Conservation (phyloP, 2,888 invertebrate species). For the Trissolcus brochymenae region DNA sequence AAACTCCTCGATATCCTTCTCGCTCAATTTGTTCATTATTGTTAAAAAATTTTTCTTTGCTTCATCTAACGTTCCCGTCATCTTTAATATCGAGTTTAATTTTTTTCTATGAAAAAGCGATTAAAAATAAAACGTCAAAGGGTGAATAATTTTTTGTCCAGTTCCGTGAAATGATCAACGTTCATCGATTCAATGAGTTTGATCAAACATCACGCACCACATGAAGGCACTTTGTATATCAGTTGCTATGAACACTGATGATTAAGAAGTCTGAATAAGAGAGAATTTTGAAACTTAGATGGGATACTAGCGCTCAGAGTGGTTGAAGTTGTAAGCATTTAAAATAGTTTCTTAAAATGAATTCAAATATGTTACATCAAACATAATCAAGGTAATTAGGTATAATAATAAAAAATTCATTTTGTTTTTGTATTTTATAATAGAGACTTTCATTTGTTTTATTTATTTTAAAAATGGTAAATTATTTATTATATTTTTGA, state of each 20-base stretch:
- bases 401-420: too few species aligned
- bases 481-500: too few species aligned
- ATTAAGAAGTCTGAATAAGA: neutral
- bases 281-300: too few species aligned
- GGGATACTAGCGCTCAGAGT: too few species aligned
- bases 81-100: neutral
- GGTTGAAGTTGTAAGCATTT: too few species aligned
- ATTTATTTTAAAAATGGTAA: too few species aligned
- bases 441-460: too few species aligned
- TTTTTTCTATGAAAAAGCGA: too few species aligned
- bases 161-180: neutral
- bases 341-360: too few species aligned
- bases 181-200: neutral
- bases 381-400: too few species aligned
- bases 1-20: slow-evolving; percentile 19
- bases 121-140: neutral
- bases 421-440: too few species aligned
- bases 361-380: too few species aligned
- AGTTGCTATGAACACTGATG: neutral
- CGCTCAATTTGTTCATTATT: slow-evolving; percentile 12
- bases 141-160: neutral
- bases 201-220: slow-evolving; percentile 1
- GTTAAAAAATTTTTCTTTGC: slow-evolving; percentile 27
- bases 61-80: slow-evolving; percentile 11
- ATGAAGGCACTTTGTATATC: neutral